Base-by-base conservation (phyloP, 2,113 vertebrate species). In the Misgurnus mizolepis region DNA sequence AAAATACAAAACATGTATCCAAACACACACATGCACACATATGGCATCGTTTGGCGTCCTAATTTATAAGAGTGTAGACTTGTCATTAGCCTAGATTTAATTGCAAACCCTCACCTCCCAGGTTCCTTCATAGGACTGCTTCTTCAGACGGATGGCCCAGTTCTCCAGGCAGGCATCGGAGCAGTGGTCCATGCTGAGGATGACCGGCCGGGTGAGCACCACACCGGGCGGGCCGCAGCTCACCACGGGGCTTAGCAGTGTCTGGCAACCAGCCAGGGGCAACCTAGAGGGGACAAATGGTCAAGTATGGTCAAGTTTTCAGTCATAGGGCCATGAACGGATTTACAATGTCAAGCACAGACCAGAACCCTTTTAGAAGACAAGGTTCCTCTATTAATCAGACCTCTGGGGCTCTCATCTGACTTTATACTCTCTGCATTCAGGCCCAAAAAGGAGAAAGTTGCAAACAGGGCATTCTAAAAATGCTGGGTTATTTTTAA, bases 221-320 rank as follows among this genome's bases (percentile, higher is more conserved):
- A 99, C 97, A 22, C 97, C 97, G 0, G 97, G 98, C n/a, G 98
- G 98, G 43, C 98, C 98, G 1, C 97, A 99, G 93, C 96, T 98
- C 91, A 99, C 95, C 6, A 99, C 94, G 74, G 98, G 97, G 87
- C 96, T 97, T 89, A 99, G 94, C 84, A 99, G 92, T 0, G 98
- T 98, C 94, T 99, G 97, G 90, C 96, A 97, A 88, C 98, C 98
- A 0, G 96, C 94, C 86, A 98, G 91, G 80, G 97, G 96, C 89
- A 98, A 91, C 93, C 97, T 98, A 92, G 87, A 89, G 85, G 14
- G 61, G 82, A 65, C 14, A 75, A 6, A 60, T 45, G 10, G 2
- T 40, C 27, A 56, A 66, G 18, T 41, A 71, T 12, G 45, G 39
- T 73, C 47, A 64, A 18, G 40, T 8, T 27, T 15, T 47, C 41